Percentiles rank a stretch among this genome's conserved stretches.
Conservation (phyloP, 2,888 invertebrate genomes). For the Hyalella azteca region DNA sequence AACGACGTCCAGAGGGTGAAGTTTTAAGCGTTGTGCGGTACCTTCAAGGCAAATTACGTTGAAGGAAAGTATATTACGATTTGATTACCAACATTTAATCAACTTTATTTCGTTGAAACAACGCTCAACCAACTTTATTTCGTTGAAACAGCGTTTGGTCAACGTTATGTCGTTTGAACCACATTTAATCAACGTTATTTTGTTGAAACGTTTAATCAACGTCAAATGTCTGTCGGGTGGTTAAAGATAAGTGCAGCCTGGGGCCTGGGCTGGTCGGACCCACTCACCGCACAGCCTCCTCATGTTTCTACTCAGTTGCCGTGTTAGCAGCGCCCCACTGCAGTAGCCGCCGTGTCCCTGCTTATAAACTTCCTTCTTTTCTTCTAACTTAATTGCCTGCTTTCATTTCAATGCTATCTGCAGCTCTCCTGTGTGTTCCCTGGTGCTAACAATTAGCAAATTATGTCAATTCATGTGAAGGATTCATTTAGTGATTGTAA, state of each 20-base stretch:
- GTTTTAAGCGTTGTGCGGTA: no score
- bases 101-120: no score
- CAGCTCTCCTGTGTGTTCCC: neutral
- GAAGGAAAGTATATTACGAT: no score
- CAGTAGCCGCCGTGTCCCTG: constrained; percentile 33
- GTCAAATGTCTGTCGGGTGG: neutral
- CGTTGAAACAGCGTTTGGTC: no score
- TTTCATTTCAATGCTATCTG: neutral
- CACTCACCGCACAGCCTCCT: constrained; percentile 22
- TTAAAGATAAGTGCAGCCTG: neutral
- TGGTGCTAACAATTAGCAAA: no score
- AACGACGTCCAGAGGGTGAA: no score
- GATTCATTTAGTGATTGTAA: neutral
- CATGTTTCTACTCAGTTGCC: constrained; percentile 19
- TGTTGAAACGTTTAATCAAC: neutral
- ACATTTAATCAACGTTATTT: neutral
- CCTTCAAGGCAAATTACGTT: no score
- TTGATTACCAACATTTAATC: no score
- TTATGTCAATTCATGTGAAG: neutral
- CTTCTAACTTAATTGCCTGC: neutral
- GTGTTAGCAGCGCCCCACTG: constrained; percentile 9
- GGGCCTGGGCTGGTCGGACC: constrained; percentile 36
- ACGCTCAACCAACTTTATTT: no score
- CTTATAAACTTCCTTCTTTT: constrained; percentile 22
- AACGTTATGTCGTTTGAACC: no score